These are phyloP conservation scores for Tadarida brasiliensis DNA, from an alignment of 2,797 vertebrate species.

Conservation along the genomic window DNA sequence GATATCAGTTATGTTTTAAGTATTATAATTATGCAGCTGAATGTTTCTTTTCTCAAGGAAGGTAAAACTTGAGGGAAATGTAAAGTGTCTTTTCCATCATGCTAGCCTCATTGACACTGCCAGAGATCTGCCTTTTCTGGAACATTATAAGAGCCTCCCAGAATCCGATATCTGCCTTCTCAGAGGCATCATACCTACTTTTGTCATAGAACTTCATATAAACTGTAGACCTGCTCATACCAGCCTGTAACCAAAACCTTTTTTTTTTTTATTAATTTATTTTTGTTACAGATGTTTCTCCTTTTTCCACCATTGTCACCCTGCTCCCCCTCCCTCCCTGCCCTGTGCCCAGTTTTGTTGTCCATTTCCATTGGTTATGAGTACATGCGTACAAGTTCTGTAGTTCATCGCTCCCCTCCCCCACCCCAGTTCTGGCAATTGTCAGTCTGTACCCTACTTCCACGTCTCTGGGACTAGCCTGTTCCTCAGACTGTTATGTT, in stretches of 20 bases:
- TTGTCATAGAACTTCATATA: not conserved
- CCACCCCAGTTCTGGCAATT: too few species aligned
- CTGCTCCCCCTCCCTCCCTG: too few species aligned
- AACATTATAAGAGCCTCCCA: not conserved
- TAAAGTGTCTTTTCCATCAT: not conserved
- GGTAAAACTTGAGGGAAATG: not conserved
- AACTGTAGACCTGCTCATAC: not conserved
- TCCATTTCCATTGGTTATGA: too few species aligned
- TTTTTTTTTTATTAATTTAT: too few species aligned
- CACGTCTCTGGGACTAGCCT: too few species aligned
- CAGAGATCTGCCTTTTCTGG: not conserved
- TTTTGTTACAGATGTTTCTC: too few species aligned
- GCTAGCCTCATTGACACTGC: not conserved
- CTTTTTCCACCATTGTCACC: too few species aligned
- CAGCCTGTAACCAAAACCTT: not conserved
- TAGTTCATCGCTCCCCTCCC: too few species aligned
- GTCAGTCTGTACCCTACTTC: too few species aligned
- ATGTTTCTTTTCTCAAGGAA: not conserved
- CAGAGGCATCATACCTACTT: not conserved
- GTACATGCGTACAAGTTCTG: too few species aligned
- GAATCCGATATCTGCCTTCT: not conserved
- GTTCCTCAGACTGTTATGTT: too few species aligned
- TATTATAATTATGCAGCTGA: not conserved
- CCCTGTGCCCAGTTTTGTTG: too few species aligned
- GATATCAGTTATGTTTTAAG: slow-evolving; percentile 2